Evolutionary conservation across 2,113 vertebrate genomes (phyloP).

Genomic region (Meleagris gallopavo): DNA sequence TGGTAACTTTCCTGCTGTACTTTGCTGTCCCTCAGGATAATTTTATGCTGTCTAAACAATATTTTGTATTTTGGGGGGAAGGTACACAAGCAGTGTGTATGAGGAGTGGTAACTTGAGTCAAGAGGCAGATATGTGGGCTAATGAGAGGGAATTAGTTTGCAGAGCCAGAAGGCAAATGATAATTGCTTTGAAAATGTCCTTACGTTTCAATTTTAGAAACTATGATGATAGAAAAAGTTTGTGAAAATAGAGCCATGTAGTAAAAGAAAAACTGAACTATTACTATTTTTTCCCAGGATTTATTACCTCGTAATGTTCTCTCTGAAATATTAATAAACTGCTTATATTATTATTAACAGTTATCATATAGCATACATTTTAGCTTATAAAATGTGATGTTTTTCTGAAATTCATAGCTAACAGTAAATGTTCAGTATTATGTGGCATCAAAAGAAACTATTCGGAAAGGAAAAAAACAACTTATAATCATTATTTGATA

Average conservation of each 20-base stretch:
- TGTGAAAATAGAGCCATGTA: neutral
- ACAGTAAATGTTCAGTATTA: neutral
- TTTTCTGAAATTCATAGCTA: neutral
- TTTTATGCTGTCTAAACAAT: neutral
- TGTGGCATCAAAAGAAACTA: neutral
- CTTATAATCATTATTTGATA: too few species aligned
- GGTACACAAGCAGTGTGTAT: neutral
- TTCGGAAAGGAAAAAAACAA: neutral
- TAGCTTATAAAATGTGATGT: neutral
- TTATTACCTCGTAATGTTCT: neutral
- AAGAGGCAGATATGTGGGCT: neutral
- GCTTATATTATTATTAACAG: neutral
- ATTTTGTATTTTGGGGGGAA: neutral
- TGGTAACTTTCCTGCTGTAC: fast-evolving
- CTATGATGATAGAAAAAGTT: neutral
- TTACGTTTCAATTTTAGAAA: neutral
- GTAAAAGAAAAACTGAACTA: neutral
- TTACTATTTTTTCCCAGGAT: neutral
- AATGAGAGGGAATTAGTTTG: neutral
- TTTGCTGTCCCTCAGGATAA: fast-evolving
- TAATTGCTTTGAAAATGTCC: constrained; percentile 2
- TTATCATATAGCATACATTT: neutral
- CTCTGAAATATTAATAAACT: neutral
- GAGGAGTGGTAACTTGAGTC: neutral
- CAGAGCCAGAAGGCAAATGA: neutral